phyloP scores from a whole-genome alignment of 2,797 vertebrate species.

The Kryptopterus vitreolus region DNA sequence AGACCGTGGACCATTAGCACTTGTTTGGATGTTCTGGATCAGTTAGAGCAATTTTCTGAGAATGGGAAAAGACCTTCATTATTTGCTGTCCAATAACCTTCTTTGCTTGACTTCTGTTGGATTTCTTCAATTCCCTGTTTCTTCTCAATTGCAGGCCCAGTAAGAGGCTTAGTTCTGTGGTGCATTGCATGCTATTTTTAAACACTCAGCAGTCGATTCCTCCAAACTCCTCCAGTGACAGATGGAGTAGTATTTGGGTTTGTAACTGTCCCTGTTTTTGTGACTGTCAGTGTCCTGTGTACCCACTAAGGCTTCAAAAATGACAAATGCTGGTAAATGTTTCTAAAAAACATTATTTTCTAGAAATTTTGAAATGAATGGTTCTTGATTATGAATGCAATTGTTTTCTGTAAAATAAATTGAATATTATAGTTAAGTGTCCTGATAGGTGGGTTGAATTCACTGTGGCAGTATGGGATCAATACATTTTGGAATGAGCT shows the following conservation, averaged over 20 bases:
- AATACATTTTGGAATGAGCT: slow-evolving; percentile 33
- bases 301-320: slow-evolving; percentile 13
- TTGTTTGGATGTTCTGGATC: slow-evolving; percentile 15
- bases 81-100: slow-evolving; percentile 15
- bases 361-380: slow-evolving; percentile 17
- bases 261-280: slow-evolving; percentile 18
- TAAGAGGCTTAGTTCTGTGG: slow-evolving; percentile 11
- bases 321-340: slow-evolving; percentile 23
- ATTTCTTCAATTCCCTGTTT: slow-evolving; percentile 11
- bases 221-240: slow-evolving; percentile 27
- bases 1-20: slow-evolving; percentile 2
- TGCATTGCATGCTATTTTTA: slow-evolving; percentile 23
- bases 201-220: slow-evolving; percentile 29
- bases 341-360: slow-evolving; percentile 9
- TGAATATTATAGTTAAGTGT: slow-evolving; percentile 17
- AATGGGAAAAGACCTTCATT: slow-evolving; percentile 32
- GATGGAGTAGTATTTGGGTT: slow-evolving; percentile 28
- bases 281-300: not conserved
- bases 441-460: slow-evolving; percentile 21
- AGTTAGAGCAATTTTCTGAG: slow-evolving; percentile 2
- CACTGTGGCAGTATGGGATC: slow-evolving; percentile 7
- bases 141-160: slow-evolving; percentile 24
- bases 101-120: slow-evolving; percentile 41
- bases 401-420: slow-evolving; percentile 16
- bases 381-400: not conserved